Evolutionary conservation across 2,113 vertebrate species (phyloP), one percentile per base, ranked within the genome.

Genomic region (Nerophis lumbriciformis): DNA sequence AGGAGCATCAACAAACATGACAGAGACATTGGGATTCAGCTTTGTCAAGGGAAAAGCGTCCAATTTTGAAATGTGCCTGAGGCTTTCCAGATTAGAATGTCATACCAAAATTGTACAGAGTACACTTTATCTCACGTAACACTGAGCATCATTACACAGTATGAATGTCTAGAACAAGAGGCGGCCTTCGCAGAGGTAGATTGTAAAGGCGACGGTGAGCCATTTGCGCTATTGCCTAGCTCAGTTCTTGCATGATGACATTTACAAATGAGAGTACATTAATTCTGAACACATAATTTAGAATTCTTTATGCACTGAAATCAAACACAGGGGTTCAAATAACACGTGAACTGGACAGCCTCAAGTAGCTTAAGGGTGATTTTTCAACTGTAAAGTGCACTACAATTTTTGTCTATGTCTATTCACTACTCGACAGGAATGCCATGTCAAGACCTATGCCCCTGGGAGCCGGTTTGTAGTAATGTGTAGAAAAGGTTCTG

Each of bases 181-280:
- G 21, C 38, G 58, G 58, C 57, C 16, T 62, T 53, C 59, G 36
- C 45, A 56, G 64, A 68, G 64, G 61, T 57, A 54, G 53, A 60
- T 16, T 51, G 63, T 68, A 53, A 55, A 68, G 61, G n/a, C 59
- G 57, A 52, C 14, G 36, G 16, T 82, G 79, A 82, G 81, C 72
- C 79, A 75, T 72, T 80, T 79, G 63, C 75, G 70, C 79, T 80
- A 70, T 77, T 84, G 81, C 65, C 76, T 73, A 75, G 82, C 47
- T 72, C 54, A 53, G 36, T 60, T 71, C 59, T 72, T 76, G 63
- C 70, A 69, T 53, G 64, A 59, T 69, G 57, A 83, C 60, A 73
- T 75, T 79, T 21, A 59, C 68, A 55, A 77, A 69, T 62, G 56
- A 19, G 42, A 54, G 19, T 49, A 45, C 55, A 45, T 49, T 11